Percentiles rank a stretch among this genome's conserved stretches.
Evolutionary conservation across 2,797 vertebrate genomes (phyloP).

Genomic region (Aphelocoma californica): DNA sequence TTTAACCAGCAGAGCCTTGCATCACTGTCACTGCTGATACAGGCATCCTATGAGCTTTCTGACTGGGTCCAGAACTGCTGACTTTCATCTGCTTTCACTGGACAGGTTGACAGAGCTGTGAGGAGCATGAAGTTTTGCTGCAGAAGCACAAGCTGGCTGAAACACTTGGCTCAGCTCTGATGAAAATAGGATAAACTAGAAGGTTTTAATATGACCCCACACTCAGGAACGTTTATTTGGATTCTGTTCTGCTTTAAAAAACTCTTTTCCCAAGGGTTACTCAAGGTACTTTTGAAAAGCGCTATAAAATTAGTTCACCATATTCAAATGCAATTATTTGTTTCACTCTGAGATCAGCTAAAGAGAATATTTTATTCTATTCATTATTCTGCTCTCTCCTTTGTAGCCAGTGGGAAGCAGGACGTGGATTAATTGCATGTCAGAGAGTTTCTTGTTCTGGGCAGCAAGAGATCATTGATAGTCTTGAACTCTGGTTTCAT

Average conservation of each 20-base stretch:
- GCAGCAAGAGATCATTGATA: background rate
- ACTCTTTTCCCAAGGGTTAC: background rate
- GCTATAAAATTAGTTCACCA: background rate
- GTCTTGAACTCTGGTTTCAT: background rate
- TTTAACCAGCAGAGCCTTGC: background rate
- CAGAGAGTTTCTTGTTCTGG: background rate
- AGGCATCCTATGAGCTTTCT: background rate
- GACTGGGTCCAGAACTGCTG: background rate
- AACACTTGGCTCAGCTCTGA: background rate
- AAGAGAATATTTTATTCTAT: background rate
- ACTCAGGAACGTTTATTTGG: background rate
- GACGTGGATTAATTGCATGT: background rate
- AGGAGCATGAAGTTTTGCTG: background rate
- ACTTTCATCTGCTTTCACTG: background rate
- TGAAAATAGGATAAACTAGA: background rate
- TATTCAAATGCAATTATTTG: background rate
- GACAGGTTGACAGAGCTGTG: background rate
- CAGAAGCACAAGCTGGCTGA: background rate
- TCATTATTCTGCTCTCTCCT: background rate
- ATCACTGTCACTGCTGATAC: background rate
- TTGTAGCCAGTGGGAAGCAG: background rate
- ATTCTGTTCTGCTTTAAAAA: background rate
- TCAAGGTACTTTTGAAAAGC: background rate
- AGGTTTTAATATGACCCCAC: background rate
- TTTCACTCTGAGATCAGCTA: background rate